These are phyloP conservation scores for Tiaroga cobitis DNA, from an alignment of 2,797 vertebrate genomes.

Conservation along the genomic window DNA sequence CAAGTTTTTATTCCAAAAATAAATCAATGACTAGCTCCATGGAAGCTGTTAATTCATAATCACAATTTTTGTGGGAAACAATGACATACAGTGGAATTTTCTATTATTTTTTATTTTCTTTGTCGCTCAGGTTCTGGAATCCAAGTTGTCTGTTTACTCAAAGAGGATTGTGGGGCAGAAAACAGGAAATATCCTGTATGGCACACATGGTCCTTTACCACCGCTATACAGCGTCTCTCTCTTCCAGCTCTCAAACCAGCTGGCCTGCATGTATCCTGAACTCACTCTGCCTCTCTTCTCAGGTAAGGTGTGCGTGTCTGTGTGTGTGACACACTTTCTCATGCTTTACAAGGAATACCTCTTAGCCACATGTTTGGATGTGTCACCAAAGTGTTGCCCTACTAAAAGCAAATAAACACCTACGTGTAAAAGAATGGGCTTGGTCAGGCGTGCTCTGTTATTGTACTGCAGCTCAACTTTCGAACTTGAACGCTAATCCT, in stretches of 20 bases:
- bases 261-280: slow-evolving; percentile 98
- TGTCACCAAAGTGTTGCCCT: not conserved
- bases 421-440: not conserved
- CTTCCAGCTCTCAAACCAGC: slow-evolving; percentile 88
- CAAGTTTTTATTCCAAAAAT: not conserved
- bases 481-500: not conserved
- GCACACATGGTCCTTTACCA: slow-evolving; percentile 92
- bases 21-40: not conserved
- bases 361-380: slow-evolving; percentile 7
- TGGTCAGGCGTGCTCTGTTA: not conserved
- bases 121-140: slow-evolving; percentile 87
- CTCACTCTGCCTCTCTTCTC: slow-evolving; percentile 97
- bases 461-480: not conserved
- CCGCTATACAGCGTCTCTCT: slow-evolving; percentile 95
- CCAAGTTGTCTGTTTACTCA: slow-evolving; percentile 94
- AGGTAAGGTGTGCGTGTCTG: slow-evolving; percentile 75
- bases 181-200: slow-evolving; percentile 92
- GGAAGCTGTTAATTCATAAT: not conserved
- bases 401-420: slow-evolving; percentile 25
- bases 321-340: slow-evolving; percentile 38
- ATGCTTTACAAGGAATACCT: slow-evolving; percentile 24
- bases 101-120: not conserved
- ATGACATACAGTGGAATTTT: not conserved
- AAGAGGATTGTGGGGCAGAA: slow-evolving; percentile 95
- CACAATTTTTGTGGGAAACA: not conserved